phyloP scores from a whole-genome alignment of 2,888 invertebrate species.

The Hypsopygia costalis region DNA sequence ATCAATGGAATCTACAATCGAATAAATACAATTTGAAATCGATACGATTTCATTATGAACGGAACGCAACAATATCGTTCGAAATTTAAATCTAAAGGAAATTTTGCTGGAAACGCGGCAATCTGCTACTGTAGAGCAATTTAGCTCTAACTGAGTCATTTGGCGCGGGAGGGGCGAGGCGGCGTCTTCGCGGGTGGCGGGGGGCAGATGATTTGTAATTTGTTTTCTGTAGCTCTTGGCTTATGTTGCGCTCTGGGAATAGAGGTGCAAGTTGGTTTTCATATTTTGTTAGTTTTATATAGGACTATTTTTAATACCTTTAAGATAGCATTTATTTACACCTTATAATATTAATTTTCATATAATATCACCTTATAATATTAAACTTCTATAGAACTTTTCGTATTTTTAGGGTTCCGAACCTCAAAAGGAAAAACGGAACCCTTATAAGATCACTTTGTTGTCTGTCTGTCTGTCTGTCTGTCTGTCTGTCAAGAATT shows the following conservation, averaged over 20 bases:
- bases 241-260: slow-evolving; percentile 23
- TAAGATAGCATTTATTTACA: too few relatives aligned
- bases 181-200: slow-evolving; percentile 48
- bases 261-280: slow-evolving; percentile 24
- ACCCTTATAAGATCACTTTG: too few relatives aligned
- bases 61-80: slow-evolving; percentile 49
- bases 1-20: slow-evolving; percentile 13
- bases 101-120: slow-evolving; percentile 64
- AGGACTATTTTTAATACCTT: too few relatives aligned
- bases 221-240: slow-evolving; percentile 71
- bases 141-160: slow-evolving; percentile 76
- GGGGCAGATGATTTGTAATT: slow-evolving; percentile 77
- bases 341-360: too few relatives aligned
- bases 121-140: slow-evolving; percentile 61
- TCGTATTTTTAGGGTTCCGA: too few relatives aligned
- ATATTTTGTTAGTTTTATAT: neutral
- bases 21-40: slow-evolving; percentile 35
- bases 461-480: too few relatives aligned
- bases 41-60: slow-evolving; percentile 54
- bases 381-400: too few relatives aligned
- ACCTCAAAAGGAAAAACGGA: too few relatives aligned
- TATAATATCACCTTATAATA: too few relatives aligned
- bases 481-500: too few relatives aligned
- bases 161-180: slow-evolving; percentile 41
- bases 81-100: slow-evolving; percentile 68